These are phyloP conservation scores for Tachina grossa DNA, from an alignment of 2,888 invertebrate species.

Conservation along the genomic window DNA sequence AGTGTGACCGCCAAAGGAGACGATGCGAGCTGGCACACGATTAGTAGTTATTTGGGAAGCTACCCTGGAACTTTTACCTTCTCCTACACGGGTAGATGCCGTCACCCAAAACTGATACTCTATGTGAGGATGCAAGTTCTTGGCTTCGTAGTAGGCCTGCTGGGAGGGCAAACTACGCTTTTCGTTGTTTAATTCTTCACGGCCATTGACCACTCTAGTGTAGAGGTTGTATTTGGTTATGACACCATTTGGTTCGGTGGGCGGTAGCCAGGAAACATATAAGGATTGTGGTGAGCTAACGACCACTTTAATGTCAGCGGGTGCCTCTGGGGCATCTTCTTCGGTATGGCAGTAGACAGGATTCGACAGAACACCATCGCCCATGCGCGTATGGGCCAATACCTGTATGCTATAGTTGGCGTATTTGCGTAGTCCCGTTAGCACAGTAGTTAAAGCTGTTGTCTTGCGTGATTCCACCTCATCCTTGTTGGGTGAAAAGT, in stretches of 20 bases:
- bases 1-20: constrained; percentile 87
- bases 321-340: constrained; percentile 92
- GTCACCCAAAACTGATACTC: constrained; percentile 92
- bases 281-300: constrained; percentile 89
- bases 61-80: constrained; percentile 88
- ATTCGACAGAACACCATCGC: constrained; percentile 88
- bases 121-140: constrained; percentile 87
- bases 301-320: constrained; percentile 91
- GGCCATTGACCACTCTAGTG: constrained; percentile 87
- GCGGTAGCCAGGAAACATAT: constrained; percentile 90
- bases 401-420: constrained; percentile 93
- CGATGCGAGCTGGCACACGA: constrained; percentile 87
- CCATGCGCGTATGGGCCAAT: constrained; percentile 90
- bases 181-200: constrained; percentile 87
- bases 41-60: constrained; percentile 87
- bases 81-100: constrained; percentile 90
- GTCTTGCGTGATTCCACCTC: constrained; percentile 87
- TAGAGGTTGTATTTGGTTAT: constrained; percentile 90
- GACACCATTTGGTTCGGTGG: constrained; percentile 89
- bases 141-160: constrained; percentile 87
- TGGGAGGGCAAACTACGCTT: constrained; percentile 87
- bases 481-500: constrained; percentile 83
- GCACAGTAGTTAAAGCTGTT: constrained; percentile 87
- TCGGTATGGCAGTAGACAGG: constrained; percentile 89
- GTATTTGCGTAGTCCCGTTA: constrained; percentile 88